phyloP scores from a whole-genome alignment of 2,888 invertebrate species.

The Lasioglossum morio region DNA sequence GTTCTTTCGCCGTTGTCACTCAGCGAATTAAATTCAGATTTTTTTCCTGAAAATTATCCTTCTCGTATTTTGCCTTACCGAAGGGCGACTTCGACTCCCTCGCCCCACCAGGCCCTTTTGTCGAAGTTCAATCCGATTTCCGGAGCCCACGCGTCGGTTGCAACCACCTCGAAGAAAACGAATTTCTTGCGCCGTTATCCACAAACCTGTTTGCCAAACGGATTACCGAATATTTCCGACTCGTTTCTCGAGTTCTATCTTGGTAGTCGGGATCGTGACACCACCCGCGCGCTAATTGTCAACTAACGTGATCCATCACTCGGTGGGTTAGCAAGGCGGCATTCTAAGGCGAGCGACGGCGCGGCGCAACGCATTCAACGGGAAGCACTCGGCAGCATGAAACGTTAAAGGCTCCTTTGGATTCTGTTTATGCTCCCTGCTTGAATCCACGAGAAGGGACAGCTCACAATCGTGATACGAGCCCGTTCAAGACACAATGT shows the following conservation, averaged over 20 bases:
- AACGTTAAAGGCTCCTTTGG: slow-evolving; percentile 56
- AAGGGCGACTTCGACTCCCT: background rate
- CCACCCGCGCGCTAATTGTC: slow-evolving; percentile 53
- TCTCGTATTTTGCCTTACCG: too few species aligned
- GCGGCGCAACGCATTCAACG: background rate
- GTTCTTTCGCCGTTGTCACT: background rate
- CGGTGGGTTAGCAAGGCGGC: background rate
- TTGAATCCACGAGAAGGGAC: slow-evolving; percentile 46
- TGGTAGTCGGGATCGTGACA: background rate
- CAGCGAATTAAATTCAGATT: too few species aligned
- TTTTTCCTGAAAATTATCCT: too few species aligned
- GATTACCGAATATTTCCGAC: slow-evolving; percentile 9
- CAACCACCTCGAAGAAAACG: background rate
- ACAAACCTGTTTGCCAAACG: background rate
- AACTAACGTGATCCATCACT: slow-evolving; percentile 39
- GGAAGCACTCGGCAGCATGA: slow-evolving; percentile 33
- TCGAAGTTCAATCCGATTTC: background rate
- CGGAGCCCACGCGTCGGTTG: background rate
- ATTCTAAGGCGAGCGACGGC: slow-evolving; percentile 13
- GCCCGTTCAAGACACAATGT: slow-evolving; percentile 21
- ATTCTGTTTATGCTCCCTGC: slow-evolving; percentile 28
- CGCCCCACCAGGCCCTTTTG: background rate
- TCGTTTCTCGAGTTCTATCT: slow-evolving; percentile 1
- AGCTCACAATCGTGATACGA: slow-evolving; percentile 38
- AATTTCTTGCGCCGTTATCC: background rate